Evolutionary conservation across 1,140 invertebrate species (phyloP).

Genomic region (Adoxophyes honmai): DNA sequence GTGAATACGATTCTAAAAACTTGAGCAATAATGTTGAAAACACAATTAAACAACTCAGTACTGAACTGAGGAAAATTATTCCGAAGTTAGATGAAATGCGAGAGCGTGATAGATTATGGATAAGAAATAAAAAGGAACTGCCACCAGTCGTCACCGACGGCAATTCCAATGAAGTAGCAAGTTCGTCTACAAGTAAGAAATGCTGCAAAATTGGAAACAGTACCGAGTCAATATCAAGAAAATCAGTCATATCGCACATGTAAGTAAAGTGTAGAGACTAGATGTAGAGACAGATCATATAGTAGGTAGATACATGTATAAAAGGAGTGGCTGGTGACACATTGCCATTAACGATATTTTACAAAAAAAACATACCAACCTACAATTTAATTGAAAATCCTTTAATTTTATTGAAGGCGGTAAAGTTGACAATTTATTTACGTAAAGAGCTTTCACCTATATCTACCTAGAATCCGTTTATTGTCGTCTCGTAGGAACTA

Average conservation of each 20-base stretch:
- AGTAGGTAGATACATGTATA: no score
- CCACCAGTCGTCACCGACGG: slow-evolving; percentile 41
- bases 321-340: no score
- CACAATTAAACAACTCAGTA: slow-evolving; percentile 68
- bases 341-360: no score
- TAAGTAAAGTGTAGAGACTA: no score
- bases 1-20: slow-evolving; percentile 59
- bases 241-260: slow-evolving; percentile 7
- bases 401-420: no score
- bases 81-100: slow-evolving; percentile 71
- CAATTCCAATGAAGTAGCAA: slow-evolving; percentile 56
- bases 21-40: slow-evolving; percentile 64
- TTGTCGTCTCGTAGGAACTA: no score
- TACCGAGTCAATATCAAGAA: neutral
- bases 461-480: no score
- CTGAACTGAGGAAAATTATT: slow-evolving; percentile 67
- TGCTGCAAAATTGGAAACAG: neutral
- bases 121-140: slow-evolving; percentile 38
- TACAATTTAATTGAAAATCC: no score
- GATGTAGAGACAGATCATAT: no score
- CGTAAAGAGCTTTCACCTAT: no score
- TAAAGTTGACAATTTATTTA: no score
- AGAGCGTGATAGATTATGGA: slow-evolving; percentile 60
- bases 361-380: no score
- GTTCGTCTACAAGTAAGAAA: slow-evolving; percentile 23